Conservation (phyloP, 2,113 vertebrate species). For the Tylochromis polylepis region DNA sequence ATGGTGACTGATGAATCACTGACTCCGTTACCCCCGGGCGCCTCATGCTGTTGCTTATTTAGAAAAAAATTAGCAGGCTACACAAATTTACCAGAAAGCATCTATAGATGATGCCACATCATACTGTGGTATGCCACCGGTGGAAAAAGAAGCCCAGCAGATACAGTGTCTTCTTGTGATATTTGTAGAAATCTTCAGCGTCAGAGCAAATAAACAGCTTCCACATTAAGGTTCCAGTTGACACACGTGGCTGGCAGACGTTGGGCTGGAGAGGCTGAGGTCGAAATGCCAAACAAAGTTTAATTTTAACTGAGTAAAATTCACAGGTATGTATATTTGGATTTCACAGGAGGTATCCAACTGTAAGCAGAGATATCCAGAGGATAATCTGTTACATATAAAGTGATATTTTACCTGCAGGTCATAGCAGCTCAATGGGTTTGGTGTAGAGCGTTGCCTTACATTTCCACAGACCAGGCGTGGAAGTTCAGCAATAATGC, state of each 20-base stretch:
- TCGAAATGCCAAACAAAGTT: neutral
- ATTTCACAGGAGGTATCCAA: neutral
- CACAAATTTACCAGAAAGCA: conserved; percentile 11
- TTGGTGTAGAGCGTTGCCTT: neutral
- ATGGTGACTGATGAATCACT: conserved; percentile 52
- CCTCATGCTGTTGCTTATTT: conserved; percentile 14
- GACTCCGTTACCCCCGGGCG: conserved; percentile 11
- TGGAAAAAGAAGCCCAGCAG: neutral
- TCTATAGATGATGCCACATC: neutral
- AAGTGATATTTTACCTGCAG: neutral
- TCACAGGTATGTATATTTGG: neutral
- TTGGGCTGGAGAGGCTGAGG: neutral
- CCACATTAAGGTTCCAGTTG: neutral
- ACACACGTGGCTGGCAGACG: neutral
- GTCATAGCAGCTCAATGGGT: neutral
- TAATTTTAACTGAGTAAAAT: neutral
- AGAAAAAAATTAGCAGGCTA: conserved; percentile 2
- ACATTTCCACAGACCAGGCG: neutral
- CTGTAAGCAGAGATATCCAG: neutral
- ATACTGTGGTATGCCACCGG: neutral
- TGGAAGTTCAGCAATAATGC: neutral
- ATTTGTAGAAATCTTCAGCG: conserved; percentile 8
- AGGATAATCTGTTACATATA: neutral
- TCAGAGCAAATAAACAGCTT: neutral
- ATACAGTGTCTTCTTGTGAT: conserved; percentile 18